Evolutionary conservation across 2,888 invertebrate genomes (phyloP).

Genomic region (Dicycla oo): DNA sequence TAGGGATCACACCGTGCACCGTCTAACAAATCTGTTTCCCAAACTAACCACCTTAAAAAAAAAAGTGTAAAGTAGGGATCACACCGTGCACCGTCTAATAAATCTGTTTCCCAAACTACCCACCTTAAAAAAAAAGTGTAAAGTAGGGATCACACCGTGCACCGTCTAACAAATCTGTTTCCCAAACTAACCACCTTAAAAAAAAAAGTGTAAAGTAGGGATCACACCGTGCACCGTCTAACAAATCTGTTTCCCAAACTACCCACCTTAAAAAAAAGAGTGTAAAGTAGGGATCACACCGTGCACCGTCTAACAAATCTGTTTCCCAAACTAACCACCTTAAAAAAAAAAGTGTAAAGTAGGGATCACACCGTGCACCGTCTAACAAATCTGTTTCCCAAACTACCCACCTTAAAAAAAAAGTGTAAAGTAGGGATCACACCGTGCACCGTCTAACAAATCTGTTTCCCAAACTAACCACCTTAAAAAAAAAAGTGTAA

Average conservation of each 20-base stretch:
- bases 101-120: not conserved
- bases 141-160: too few species aligned
- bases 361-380: too few species aligned
- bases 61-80: too few species aligned
- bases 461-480: not conserved
- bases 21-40: not conserved
- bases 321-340: not conserved
- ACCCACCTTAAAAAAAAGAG: not conserved
- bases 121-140: not conserved
- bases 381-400: not conserved
- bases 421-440: too few species aligned
- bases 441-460: not conserved
- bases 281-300: too few species aligned
- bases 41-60: not conserved
- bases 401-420: not conserved
- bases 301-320: not conserved
- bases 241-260: not conserved
- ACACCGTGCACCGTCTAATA: fast-evolving
- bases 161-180: not conserved
- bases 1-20: too few species aligned
- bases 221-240: too few species aligned
- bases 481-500: not conserved
- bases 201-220: too few species aligned
- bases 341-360: too few species aligned
- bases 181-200: not conserved